Evolutionary conservation across 2,113 vertebrate genomes (phyloP).

Genomic region (Neolamprologus hecqui): DNA sequence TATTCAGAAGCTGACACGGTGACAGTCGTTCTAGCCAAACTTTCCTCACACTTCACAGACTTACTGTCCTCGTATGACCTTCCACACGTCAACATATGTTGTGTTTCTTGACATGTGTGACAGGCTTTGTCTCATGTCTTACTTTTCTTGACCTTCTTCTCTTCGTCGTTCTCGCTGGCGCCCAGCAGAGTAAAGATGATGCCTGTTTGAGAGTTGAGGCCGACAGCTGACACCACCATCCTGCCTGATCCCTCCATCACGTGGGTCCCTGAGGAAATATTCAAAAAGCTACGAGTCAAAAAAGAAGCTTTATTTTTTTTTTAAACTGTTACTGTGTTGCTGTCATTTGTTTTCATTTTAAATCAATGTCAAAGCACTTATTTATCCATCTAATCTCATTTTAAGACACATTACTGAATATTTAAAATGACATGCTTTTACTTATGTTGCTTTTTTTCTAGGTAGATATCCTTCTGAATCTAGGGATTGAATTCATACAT

Average conservation of each 20-base stretch:
- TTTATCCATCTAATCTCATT: neutral
- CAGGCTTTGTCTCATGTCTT: slow-evolving; percentile 44
- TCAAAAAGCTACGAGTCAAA: neutral
- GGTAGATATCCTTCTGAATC: neutral
- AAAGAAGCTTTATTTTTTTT: neutral
- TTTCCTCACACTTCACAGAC: neutral
- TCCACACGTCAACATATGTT: neutral
- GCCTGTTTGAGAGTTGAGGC: slow-evolving; percentile 93
- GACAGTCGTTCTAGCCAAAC: neutral
- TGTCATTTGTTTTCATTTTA: neutral
- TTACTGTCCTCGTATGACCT: neutral
- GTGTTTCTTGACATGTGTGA: neutral
- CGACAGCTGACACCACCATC: slow-evolving; percentile 91
- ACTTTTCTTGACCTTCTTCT: slow-evolving; percentile 97
- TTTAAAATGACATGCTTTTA: neutral
- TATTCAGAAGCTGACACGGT: slow-evolving; percentile 9
- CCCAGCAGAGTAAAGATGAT: slow-evolving; percentile 96
- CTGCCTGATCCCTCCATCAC: slow-evolving; percentile 97
- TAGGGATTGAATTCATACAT: neutral
- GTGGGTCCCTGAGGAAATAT: slow-evolving; percentile 79
- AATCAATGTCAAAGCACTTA: neutral
- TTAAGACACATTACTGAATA: neutral
- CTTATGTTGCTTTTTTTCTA: neutral
- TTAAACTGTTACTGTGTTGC: neutral
- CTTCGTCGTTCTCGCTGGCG: slow-evolving; percentile 79